A percentile compares a stretch with the other conserved stretches of the same genome.
Evolutionary conservation across 2,113 vertebrate species (phyloP).

Genomic region (Hyaena hyaena): DNA sequence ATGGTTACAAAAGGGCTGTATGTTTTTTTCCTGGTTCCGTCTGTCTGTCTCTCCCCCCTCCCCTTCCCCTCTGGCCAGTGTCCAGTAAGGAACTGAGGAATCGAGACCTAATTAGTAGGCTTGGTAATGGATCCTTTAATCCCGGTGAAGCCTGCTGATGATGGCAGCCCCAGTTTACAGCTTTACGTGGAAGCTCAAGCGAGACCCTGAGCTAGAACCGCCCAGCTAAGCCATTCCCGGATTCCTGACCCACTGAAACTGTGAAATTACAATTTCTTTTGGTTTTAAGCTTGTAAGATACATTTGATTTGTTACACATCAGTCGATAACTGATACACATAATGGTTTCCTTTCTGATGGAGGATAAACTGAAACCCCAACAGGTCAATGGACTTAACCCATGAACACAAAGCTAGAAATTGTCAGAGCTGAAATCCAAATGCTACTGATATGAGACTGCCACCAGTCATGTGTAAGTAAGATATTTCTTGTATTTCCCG

Average conservation of each 20-base stretch:
- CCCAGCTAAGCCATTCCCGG: not conserved
- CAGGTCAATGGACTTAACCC: not conserved
- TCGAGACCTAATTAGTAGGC: not conserved
- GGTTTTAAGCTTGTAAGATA: not conserved
- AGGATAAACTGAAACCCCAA: conserved; percentile 14
- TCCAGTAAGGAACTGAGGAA: not conserved
- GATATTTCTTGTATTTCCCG: not conserved
- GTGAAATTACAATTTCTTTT: not conserved
- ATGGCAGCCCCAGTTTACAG: not conserved
- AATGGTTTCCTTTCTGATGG: not conserved
- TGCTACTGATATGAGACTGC: not conserved
- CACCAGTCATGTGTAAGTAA: not conserved
- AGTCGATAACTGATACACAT: not conserved
- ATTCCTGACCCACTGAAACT: not conserved
- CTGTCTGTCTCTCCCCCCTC: not conserved
- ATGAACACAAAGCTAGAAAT: not conserved
- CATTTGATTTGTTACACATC: not conserved
- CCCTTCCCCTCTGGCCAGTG: not conserved
- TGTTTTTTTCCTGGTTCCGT: not conserved
- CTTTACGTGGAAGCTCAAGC: not conserved
- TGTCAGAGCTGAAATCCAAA: not conserved
- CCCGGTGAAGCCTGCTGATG: not conserved
- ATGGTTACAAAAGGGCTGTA: not conserved
- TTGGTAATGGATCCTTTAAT: not conserved
- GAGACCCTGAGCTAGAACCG: not conserved